Base-by-base conservation (phyloP, 1,140 invertebrate species). In the Halyomorpha halys region DNA sequence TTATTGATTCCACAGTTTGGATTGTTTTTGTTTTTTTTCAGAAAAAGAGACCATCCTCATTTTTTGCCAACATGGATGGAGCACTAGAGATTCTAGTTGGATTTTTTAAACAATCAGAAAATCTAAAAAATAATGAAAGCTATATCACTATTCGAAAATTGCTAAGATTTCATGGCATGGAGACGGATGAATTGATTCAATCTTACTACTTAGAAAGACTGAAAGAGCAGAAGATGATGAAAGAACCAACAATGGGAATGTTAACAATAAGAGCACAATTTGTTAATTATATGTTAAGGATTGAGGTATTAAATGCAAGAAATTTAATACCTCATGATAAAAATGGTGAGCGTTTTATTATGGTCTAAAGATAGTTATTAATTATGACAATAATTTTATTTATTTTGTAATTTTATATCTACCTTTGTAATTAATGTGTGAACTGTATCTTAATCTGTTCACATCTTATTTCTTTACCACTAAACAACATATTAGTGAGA, bases 21-120 rank as follows among this genome's bases (percentile, higher is more conserved):
- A n/a, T n/a, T n/a, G n/a, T n/a, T 30, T 30, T 30, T 4, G 8
- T 30, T 63, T 65, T 54, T 67, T 80, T 76, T 44, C 75, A 89
- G 85, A 90, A 88, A 83, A 81, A 89, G 65, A 80, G 88, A 68
- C 89, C 90, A 18, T 86, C 90, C 18, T 79, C 83, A 11, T 96
- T 95, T 73, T 97, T 96, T 72, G 84, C 87, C 62, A 91, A 94
- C 73, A 80, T 97, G 54, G 86, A 88, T 71, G 85, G 90, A 68
- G 91, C 91, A 15, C 76, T 97, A 47, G 82, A 86, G 67, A 83
- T 93, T 30, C 83, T 97, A 73, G 81, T 91, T 39, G 83, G 86
- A 59, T 94, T 91, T 67, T 96, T 97, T 75, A 89, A 93, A 74
- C 60, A 63, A 59, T 18, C 62, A 65, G 63, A 68, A 61, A 65